These are phyloP conservation scores for Tragelaphus buxtoni DNA, from an alignment of 2,113 vertebrate species.

Conservation along the genomic window DNA sequence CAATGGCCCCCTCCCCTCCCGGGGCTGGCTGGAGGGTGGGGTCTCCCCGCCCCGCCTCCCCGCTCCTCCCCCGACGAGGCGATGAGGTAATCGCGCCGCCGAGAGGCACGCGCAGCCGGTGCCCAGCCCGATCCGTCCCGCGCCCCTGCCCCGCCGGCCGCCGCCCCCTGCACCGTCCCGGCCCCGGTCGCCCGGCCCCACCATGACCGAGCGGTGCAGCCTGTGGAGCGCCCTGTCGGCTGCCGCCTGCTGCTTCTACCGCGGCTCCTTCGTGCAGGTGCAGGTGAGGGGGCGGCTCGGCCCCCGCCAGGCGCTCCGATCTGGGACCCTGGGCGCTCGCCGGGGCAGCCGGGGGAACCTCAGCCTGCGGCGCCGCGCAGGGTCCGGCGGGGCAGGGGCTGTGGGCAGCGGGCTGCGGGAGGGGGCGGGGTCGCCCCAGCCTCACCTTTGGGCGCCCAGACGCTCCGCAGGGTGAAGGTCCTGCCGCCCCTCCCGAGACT, in stretches of 20 bases:
- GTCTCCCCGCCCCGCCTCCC: conserved; percentile 71
- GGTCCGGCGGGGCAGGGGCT: not conserved
- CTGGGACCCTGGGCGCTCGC: conserved; percentile 40
- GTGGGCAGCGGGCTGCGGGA: not conserved
- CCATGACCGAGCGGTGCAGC: conserved; percentile 96
- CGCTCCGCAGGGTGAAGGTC: not conserved
- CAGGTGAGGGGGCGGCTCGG: conserved; percentile 87
- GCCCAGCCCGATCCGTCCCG: conserved; percentile 59
- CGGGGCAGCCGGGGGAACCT: conserved; percentile 31
- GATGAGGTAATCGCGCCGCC: conserved; percentile 85
- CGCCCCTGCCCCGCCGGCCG: conserved; percentile 58
- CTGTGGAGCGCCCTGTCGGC: conserved; percentile 98
- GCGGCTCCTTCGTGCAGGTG: conserved; percentile 98
- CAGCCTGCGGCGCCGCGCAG: not conserved
- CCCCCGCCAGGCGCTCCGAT: not conserved
- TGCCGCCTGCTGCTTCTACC: conserved; percentile 98
- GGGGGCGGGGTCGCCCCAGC: conserved; percentile 54
- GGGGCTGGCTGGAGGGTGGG: conserved; percentile 68
- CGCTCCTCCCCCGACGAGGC: conserved; percentile 74
- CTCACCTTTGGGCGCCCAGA: conserved; percentile 18
- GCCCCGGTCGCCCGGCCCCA: conserved; percentile 53
- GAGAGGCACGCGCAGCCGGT: conserved; percentile 80
- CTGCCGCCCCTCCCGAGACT: not conserved
- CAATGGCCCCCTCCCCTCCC: conserved; percentile 67
- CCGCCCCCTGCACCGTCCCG: conserved; percentile 29